Evolutionary conservation across 2,888 invertebrate genomes (phyloP), one percentile per base, ranked within the genome.

Genomic region (Ferrisia virgata): DNA sequence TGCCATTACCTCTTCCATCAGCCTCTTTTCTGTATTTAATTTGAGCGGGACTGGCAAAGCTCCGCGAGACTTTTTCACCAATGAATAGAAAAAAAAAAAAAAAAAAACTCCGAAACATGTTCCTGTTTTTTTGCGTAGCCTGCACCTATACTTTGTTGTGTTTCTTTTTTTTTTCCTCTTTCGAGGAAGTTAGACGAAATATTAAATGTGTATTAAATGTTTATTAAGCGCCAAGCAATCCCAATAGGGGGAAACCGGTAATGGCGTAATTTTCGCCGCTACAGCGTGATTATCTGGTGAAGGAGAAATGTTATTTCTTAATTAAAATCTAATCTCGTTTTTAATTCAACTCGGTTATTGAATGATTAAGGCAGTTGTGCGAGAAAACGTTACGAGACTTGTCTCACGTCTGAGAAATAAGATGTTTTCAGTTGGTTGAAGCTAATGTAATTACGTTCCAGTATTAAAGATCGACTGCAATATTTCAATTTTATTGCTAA

Each of bases 261-360:
- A 76, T 76, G 36, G 36, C 6, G 72, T 76, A 76, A 36, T 76
- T 76, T 36, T 76, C 18, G 8, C 72, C 25, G 28, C 36, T 6
- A 9, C 36, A 13, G 36, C n/a, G 72, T 76, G 72, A 76, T 36
- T 33, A 64, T 64, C 64, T 64, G 15, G 64, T 15, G 28, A 64
- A 64, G 15, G 28, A 28, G 64, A 64, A 64, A 76, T 76, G 36
- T 76, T 76, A 36, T 76, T 76, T 76, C 72, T 76, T 76, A 76
- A 76, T 76, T 76, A 76, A 76, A 76, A 36, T 76, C 18, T 76
- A 76, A 76, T 76, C 36, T 76, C 18, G 72, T 36, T 76, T 76
- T 36, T 76, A 76, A 36, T 76, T 36, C 18, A 76, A 18, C 15
- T 9, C 58, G 58, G 58, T 28, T 28, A 15, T 31, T 64, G 64